phyloP scores from a whole-genome alignment of 2,797 vertebrate species.

The Cynopterus sphinx region DNA sequence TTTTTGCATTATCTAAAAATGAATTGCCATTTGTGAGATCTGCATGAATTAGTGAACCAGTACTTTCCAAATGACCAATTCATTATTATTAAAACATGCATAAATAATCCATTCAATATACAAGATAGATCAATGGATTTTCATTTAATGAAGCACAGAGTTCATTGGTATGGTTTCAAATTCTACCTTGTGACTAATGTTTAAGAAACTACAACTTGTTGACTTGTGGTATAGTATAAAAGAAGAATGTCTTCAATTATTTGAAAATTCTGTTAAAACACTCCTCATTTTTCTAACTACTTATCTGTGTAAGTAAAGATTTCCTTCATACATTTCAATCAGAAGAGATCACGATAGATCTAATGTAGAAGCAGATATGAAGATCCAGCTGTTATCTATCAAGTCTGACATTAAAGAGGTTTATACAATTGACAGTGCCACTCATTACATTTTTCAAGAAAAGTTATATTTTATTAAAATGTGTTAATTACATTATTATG shows the following conservation, averaged over 20 bases:
- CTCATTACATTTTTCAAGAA: neutral
- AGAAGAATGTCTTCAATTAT: neutral
- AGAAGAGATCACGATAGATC: neutral
- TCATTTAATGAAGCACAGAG: slow-evolving; percentile 25
- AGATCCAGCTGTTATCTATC: neutral
- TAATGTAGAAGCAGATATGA: neutral
- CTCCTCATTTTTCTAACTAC: neutral
- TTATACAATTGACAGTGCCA: neutral
- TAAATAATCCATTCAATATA: neutral
- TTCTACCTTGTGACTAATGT: neutral
- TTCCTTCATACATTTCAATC: neutral
- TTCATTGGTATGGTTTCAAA: neutral
- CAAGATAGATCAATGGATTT: neutral
- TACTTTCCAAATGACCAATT: slow-evolving; percentile 34
- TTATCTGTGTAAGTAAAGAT: slow-evolving; percentile 21
- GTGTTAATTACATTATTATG: neutral
- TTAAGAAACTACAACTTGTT: slow-evolving; percentile 41
- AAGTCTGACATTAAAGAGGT: neutral
- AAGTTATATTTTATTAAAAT: neutral
- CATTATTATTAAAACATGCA: neutral
- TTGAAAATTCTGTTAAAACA: slow-evolving; percentile 32
- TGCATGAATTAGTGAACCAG: neutral
- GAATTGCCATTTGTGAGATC: neutral
- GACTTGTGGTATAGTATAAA: neutral
- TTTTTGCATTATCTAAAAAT: slow-evolving; percentile 25